These are phyloP conservation scores for Dolichoris vasculosae DNA, from an alignment of 1,140 invertebrate species.

Conservation along the genomic window DNA sequence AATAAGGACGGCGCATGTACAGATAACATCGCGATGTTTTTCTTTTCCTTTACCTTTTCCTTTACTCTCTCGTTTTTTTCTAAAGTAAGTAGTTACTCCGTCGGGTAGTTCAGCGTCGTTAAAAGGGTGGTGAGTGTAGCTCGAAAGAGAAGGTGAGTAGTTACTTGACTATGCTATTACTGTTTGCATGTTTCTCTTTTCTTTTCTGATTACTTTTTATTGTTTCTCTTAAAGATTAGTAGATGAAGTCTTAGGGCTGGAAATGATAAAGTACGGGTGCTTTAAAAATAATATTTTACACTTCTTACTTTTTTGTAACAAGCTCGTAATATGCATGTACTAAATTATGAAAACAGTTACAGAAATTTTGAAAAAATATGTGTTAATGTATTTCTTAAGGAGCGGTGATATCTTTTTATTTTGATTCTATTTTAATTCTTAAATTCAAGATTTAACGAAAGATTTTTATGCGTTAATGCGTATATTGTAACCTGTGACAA, in stretches of 20 bases:
- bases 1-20: not conserved
- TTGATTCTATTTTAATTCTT: no score
- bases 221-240: not conserved
- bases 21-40: conserved; percentile 10
- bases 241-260: not conserved
- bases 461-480: no score
- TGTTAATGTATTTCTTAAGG: no score
- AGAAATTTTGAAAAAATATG: no score
- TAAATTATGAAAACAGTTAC: not conserved
- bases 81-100: conserved; percentile 11
- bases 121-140: conserved; percentile 6
- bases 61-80: not conserved
- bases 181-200: conserved; percentile 21
- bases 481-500: no score
- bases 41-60: conserved; percentile 1
- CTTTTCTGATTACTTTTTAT: conserved; percentile 2
- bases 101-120: not conserved
- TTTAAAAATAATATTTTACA: not conserved
- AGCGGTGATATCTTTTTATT: no score
- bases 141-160: not conserved
- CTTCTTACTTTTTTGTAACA: not conserved
- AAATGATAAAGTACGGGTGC: not conserved
- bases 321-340: not conserved
- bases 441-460: no score
- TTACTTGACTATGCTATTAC: conserved; percentile 4